A percentile compares a stretch with the other conserved stretches of the same genome.
phyloP scores from a whole-genome alignment of 2,113 vertebrate species.

The Argyrosomus japonicus region DNA sequence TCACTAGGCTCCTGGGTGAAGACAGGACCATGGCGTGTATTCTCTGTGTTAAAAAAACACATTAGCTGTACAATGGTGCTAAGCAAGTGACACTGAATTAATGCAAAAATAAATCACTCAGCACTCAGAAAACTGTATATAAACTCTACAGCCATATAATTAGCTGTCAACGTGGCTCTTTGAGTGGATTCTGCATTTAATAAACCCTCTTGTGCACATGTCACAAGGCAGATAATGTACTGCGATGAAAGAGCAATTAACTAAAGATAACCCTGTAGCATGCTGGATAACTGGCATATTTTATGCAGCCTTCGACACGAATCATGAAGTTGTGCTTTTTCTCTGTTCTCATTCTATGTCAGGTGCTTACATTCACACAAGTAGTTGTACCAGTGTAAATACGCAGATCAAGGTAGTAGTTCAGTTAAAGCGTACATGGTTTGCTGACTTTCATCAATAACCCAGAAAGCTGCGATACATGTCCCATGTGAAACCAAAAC shows the following conservation, averaged over 20 bases:
- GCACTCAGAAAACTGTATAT: slow-evolving; percentile 42
- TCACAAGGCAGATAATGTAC: slow-evolving; percentile 51
- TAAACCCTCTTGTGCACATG: slow-evolving; percentile 58
- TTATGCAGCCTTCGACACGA: background rate
- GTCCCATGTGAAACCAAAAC: too few species aligned
- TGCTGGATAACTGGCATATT: slow-evolving; percentile 10
- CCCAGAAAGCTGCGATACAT: too few species aligned
- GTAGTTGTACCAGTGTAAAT: background rate
- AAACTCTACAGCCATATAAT: slow-evolving; percentile 59
- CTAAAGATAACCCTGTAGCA: slow-evolving; percentile 45
- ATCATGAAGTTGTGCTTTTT: slow-evolving; percentile 18
- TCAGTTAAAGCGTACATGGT: background rate
- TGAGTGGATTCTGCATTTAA: slow-evolving; percentile 57
- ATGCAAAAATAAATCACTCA: slow-evolving; percentile 48
- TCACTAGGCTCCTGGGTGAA: slow-evolving; percentile 91
- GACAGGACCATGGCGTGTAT: slow-evolving; percentile 84
- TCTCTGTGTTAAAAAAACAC: slow-evolving; percentile 74
- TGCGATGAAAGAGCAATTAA: slow-evolving; percentile 70
- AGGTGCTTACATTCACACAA: background rate
- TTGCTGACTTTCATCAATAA: too few species aligned
- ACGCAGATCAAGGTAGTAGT: background rate
- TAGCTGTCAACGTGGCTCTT: slow-evolving; percentile 64
- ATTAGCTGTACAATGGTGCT: slow-evolving; percentile 23
- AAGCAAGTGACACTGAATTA: slow-evolving; percentile 50
- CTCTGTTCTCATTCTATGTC: background rate